Evolutionary conservation across 1,140 invertebrate species (phyloP), one percentile per base, ranked within the genome.

Genomic region (Himalopsyche phryganea): DNA sequence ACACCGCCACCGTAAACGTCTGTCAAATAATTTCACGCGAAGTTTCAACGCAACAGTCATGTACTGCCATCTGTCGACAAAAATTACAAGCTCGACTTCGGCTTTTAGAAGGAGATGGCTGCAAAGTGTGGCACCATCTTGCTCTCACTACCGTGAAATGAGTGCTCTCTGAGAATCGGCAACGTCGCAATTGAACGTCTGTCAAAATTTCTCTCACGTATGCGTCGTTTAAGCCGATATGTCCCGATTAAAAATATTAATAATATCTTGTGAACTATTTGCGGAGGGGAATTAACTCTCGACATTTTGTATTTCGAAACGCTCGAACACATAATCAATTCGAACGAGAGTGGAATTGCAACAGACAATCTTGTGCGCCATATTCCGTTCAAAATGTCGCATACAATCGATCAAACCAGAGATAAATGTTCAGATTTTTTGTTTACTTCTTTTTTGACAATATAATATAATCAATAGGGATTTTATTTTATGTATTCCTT

Each of bases 161-260:
- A 18, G 20, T 28, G 9, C 18, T 38, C 40, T n/a, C 13, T 33
- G 10, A 15, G 44, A 17, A 6, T 17, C 15, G 53, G 53, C 53
- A 56, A 56, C 53, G 35, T 23, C 23, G 53, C 53, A 49, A n/a
- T 18, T 13, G 19, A 46, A 13, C 19, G 44, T 46, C 53, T 56
- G 46, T 56, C 53, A 56, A 56, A 56, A 56, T 48, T 56, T 56
- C 53, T 47, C 53, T 56, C 53, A 56, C 53, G 53, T 56, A 54
- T 38, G 53, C 53, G 15, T 23, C 15, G 38, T 40, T 40, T 15
- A n/a, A 40, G 38, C 15, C 38, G 15, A 40, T 40, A 40, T 40
- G 38, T 40, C 38, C n/a, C 38, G n/a, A 13, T 40, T 40, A 40
- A 40, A 28, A 28, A 28, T 28, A 28, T 28, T 28, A 28, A 28